These are phyloP conservation scores for Caenorhabditis latens DNA, from an alignment of 1,140 invertebrate species.

Conservation along the genomic window DNA sequence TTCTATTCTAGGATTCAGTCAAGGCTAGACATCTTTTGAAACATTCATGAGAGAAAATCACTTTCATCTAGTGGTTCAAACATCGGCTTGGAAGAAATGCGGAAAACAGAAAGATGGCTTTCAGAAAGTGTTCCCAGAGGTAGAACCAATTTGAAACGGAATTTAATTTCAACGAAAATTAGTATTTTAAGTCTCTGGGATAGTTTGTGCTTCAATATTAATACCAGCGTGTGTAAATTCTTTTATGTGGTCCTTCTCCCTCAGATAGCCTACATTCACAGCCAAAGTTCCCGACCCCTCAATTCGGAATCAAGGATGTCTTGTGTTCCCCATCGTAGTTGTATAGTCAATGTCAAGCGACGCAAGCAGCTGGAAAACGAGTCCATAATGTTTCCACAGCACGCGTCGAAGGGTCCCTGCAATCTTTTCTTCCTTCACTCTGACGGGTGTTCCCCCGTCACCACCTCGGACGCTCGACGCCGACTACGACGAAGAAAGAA, in stretches of 20 bases:
- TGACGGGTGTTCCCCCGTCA: background rate
- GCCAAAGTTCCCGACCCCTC: background rate
- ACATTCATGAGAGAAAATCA: background rate
- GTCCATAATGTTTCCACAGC: slow-evolving; percentile 12
- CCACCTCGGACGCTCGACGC: background rate
- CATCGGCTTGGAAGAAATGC: background rate
- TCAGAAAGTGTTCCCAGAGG: background rate
- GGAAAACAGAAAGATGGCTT: background rate
- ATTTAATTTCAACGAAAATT: too few species aligned
- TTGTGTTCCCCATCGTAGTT: background rate
- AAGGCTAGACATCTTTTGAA: background rate
- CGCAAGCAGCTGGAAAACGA: slow-evolving; percentile 6
- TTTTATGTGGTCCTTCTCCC: too few species aligned
- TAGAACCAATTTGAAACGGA: too few species aligned
- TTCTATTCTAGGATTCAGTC: background rate
- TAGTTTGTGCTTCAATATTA: too few species aligned
- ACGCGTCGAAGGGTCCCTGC: background rate
- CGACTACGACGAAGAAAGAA: slow-evolving; percentile 21
- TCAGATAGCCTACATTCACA: background rate
- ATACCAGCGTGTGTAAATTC: too few species aligned
- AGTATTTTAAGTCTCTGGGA: too few species aligned
- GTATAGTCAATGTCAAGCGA: background rate
- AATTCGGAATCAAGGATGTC: background rate
- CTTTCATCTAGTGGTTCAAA: background rate
- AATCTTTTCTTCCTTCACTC: background rate